Evolutionary conservation across 2,888 invertebrate species (phyloP), one percentile per base, ranked within the genome.

Genomic region (Microplitis deprimator): DNA sequence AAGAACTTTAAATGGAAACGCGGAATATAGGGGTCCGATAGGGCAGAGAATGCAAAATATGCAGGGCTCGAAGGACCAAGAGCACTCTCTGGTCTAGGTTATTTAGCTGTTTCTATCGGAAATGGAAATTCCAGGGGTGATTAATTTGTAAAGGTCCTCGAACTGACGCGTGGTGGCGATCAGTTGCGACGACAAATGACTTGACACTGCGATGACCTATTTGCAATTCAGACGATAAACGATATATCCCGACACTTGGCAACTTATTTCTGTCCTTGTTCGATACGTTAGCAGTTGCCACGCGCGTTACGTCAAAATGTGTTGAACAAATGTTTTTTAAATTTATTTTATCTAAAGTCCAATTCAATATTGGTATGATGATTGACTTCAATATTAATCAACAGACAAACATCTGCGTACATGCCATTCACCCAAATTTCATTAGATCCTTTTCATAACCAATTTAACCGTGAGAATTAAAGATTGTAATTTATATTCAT

Each of bases 81-180:
- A 29, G 29, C 29, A 29, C 29, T 29, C 29, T 29, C 29, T 29
- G 2, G 4, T 29, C 29, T 29, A 29, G 29, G 50, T 50, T 50
- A 8, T 50, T 50, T 50, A 50, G 10, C 13, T 50, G 13, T 10
- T 3, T 10, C 13, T 50, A 10, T 50, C 50, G 2, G 5, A 50
- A 50, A 50, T 50, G 50, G 13, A 13, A 50, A 62, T 20, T 62
- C 20, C 17, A 20, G 62, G 4, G 62, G 62, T 6, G 6, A 62
- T 62, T 20, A 62, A 62, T 62, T 17, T 20, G n/a, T 62, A 7
- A 78, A 79, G 82, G 82, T 82, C 80, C 81, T 81, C 80, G 82
- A 82, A 82, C 82, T 81, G 80, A 40, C 59, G 41, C 59, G 6
- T 39, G 60, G n/a, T 50, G 13, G 61, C 60, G 69, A 38, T 40